Evolutionary conservation across 2,797 vertebrate genomes (phyloP).

Genomic region (Enteromius mattozi): DNA sequence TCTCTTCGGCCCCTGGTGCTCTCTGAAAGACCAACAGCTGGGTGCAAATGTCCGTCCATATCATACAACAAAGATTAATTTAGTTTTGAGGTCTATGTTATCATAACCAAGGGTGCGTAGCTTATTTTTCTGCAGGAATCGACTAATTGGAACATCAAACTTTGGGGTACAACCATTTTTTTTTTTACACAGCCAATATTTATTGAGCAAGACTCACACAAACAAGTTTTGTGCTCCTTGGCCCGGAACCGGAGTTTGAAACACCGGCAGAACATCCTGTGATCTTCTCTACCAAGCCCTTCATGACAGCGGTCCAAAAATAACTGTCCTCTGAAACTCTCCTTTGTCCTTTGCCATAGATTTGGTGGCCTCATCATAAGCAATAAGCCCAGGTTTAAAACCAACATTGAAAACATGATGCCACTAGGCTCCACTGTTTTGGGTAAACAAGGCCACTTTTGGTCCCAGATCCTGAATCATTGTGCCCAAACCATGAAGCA

Average conservation of each 20-base stretch:
- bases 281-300: conserved; percentile 12
- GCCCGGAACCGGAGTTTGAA: conserved; percentile 24
- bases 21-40: conserved; percentile 61
- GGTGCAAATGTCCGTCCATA: conserved; percentile 30
- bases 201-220: conserved; percentile 11
- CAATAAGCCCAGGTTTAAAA: not conserved
- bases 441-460: conserved; percentile 20
- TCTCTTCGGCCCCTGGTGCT: conserved; percentile 41
- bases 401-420: not conserved
- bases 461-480: not conserved
- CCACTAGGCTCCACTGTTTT: conserved; percentile 11
- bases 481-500: not conserved
- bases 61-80: conserved; percentile 57
- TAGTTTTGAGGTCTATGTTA: conserved; percentile 50
- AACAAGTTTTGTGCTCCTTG: conserved; percentile 14
- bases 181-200: conserved; percentile 12
- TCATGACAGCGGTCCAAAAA: conserved; percentile 27
- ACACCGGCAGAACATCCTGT: conserved; percentile 11
- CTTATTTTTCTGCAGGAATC: conserved; percentile 46
- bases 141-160: conserved; percentile 55
- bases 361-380: conserved; percentile 12
- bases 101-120: conserved; percentile 40
- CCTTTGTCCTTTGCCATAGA: not conserved
- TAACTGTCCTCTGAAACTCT: conserved; percentile 22
- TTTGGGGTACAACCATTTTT: not conserved